These are phyloP conservation scores for Felis catus DNA, from an alignment of 2,113 vertebrate genomes.

Conservation along the genomic window DNA sequence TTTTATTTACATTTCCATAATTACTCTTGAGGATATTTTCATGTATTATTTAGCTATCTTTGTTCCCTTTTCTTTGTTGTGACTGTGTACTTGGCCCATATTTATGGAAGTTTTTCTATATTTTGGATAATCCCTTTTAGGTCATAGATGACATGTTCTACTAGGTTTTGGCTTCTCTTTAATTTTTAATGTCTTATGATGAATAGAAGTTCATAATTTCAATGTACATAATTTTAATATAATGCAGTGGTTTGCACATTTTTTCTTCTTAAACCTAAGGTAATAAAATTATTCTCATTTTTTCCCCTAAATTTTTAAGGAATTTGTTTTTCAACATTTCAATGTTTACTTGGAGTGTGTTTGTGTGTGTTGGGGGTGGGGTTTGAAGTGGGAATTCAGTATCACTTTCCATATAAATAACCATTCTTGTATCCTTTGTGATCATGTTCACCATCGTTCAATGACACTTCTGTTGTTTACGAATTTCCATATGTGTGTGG, in stretches of 20 bases:
- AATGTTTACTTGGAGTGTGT: background rate
- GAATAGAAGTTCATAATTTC: background rate
- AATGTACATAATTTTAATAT: background rate
- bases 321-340: background rate
- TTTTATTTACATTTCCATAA: background rate
- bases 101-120: background rate
- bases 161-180: background rate
- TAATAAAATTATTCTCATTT: background rate
- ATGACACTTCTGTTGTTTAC: background rate
- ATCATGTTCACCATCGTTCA: background rate
- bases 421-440: background rate
- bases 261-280: background rate
- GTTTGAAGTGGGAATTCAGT: background rate
- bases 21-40: background rate
- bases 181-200: background rate
- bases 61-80: background rate
- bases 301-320: background rate
- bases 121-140: background rate
- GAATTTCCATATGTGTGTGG: background rate
- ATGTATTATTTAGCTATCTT: background rate
- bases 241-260: background rate
- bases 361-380: background rate
- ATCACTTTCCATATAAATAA: background rate
- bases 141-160: background rate
- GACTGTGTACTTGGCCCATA: background rate